These are phyloP conservation scores for Scrobipalpa atriplicella DNA, from an alignment of 2,888 invertebrate genomes.

Conservation along the genomic window DNA sequence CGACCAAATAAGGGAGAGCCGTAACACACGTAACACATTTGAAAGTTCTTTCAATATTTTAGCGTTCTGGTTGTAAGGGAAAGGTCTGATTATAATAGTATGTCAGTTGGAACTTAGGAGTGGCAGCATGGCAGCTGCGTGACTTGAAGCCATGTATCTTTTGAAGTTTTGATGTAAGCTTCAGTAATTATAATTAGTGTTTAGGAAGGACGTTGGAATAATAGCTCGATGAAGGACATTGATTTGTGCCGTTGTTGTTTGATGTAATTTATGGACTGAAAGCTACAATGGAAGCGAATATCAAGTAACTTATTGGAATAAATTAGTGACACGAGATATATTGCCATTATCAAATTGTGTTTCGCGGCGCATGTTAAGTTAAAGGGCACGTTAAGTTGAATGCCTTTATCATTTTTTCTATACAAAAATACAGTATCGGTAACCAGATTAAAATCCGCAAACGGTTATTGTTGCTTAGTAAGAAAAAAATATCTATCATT, in stretches of 20 bases:
- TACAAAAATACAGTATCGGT: too few relatives aligned
- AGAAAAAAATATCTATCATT: too few relatives aligned
- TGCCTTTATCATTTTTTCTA: too few relatives aligned
- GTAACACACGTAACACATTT: background rate
- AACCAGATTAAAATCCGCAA: too few relatives aligned
- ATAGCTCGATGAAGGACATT: slow-evolving; percentile 50
- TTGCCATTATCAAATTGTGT: too few relatives aligned
- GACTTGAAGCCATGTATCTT: slow-evolving; percentile 60
- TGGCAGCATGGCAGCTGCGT: slow-evolving; percentile 51
- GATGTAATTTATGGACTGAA: background rate
- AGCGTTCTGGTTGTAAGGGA: slow-evolving; percentile 4
- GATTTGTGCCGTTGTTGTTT: slow-evolving; percentile 21
- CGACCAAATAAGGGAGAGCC: slow-evolving; percentile 45
- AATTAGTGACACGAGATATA: too few relatives aligned
- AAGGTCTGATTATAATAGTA: slow-evolving; percentile 35
- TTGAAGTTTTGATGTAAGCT: slow-evolving; percentile 40
- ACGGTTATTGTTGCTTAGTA: too few relatives aligned
- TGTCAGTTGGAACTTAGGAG: slow-evolving; percentile 45
- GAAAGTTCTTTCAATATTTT: too few relatives aligned
- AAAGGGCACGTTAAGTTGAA: too few relatives aligned
- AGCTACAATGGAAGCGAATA: background rate
- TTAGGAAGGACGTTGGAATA: slow-evolving; percentile 51
- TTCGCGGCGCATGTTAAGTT: too few relatives aligned
- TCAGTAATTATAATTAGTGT: slow-evolving; percentile 53
- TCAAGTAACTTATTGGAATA: background rate